These are phyloP conservation scores for Stichodactyla mertensii DNA, from an alignment of 64 coral and sea anemone species.

Conservation along the genomic window DNA sequence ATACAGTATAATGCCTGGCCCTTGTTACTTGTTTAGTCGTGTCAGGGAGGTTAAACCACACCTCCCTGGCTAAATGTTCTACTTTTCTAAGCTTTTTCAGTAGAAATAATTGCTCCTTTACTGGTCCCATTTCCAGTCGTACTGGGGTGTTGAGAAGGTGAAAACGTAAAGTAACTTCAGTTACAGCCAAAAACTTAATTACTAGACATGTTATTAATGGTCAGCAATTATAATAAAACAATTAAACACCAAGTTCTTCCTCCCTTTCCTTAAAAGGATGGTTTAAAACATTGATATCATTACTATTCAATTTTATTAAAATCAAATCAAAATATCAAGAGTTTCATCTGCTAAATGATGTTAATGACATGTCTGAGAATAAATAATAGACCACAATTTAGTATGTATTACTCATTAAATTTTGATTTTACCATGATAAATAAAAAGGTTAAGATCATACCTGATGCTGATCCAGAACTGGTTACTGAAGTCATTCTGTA, in stretches of 20 bases:
- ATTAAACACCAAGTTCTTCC: no score
- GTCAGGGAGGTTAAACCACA: background rate
- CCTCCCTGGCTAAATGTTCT: background rate
- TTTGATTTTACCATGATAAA: background rate
- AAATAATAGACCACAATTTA: background rate
- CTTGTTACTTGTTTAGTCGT: background rate
- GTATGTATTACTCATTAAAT: background rate
- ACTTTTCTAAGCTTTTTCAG: background rate
- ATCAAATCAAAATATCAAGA: no score
- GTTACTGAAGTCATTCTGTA: constrained; percentile 57
- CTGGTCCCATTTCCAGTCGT: constrained; percentile 1
- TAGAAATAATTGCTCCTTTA: background rate
- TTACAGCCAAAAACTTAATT: background rate
- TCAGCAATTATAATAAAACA: background rate
- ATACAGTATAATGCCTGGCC: background rate
- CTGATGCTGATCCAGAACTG: constrained; percentile 61
- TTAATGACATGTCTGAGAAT: background rate
- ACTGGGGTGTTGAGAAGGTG: constrained; percentile 28
- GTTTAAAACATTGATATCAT: no score
- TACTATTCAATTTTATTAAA: no score
- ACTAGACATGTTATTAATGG: background rate
- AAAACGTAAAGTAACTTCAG: background rate
- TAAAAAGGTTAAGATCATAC: constrained; percentile 23
- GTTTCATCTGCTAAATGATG: no score
- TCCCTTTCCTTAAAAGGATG: no score